Conservation (phyloP, 2,888 invertebrate species). For the Mycalesis mineus region DNA sequence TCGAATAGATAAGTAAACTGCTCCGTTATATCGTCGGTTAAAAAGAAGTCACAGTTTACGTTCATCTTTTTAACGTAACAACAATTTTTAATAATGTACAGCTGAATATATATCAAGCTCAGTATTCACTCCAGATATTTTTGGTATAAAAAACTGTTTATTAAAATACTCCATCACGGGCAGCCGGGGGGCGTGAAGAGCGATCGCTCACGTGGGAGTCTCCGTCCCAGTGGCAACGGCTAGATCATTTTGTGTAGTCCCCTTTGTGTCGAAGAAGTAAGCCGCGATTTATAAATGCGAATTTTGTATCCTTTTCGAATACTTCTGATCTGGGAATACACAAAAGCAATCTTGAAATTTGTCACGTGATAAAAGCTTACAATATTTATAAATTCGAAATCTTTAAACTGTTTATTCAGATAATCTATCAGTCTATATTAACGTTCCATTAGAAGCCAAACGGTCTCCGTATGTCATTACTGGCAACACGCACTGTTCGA, state of each 20-base stretch:
- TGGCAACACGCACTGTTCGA: no score
- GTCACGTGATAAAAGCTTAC: background rate
- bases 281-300: background rate
- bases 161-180: background rate
- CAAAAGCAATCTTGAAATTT: background rate
- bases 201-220: background rate
- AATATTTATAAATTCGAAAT: no score
- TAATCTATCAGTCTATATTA: no score
- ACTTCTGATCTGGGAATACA: background rate
- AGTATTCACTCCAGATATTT: background rate
- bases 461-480: no score
- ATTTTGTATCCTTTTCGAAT: background rate
- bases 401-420: no score
- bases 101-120: background rate
- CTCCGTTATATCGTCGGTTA: no score
- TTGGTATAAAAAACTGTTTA: background rate
- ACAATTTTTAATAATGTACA: background rate
- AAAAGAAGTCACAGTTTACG: no score
- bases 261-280: background rate
- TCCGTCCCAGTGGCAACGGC: background rate
- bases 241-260: background rate
- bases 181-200: background rate
- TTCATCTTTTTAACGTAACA: no score
- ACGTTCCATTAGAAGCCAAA: no score
- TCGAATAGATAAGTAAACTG: no score